Evolutionary conservation across 2,113 vertebrate genomes (phyloP), one percentile per base, ranked within the genome.

Genomic region (Actinemys pallida): DNA sequence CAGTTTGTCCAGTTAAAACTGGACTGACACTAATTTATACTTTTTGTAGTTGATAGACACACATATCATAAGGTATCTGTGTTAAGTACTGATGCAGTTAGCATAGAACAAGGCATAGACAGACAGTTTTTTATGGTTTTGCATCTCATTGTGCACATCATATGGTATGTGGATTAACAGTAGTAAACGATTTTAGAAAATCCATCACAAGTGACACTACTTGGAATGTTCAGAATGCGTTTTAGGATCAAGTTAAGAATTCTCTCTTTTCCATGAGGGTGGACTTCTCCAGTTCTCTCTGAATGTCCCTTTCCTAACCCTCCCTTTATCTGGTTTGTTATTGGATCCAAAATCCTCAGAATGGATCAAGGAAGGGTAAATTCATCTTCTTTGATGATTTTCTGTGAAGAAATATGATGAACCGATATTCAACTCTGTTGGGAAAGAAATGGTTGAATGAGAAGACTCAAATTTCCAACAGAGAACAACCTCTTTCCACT

Each of bases 401-500:
- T 57, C 12, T 31, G 27, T 29, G 27, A 13, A 29, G 57, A 31
- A 29, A 62, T 62, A 31, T 29, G 42, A 45, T 94, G 88, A 93
- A 93, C 90, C 84, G 88, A 49, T 57, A 45, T 88, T 95, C 47
- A 84, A 81, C 92, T 72, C 75, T 83, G 69, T 91, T 90, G 69
- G 47, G 87, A 92, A 49, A 83, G 90, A 90, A 91, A 91, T 1
- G 25, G 20, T 78, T 92, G 87, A 65, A 78, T 35, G 89, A n/a
- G 39, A 78, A 81, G 92, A 85, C 0, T 57, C 56, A 57, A 57
- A 57, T 27, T 92, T 87, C 81, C 88, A 96, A n/a, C 54, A 90
- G 42, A 90, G 87, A 95, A 85, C 86, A 91, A 84, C 81, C 84
- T 93, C 87, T 88, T 93, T 84, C 80, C 86, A 87, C 10, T 45